phyloP scores from a whole-genome alignment of 2,888 invertebrate species.

The Drosophila histrio region DNA sequence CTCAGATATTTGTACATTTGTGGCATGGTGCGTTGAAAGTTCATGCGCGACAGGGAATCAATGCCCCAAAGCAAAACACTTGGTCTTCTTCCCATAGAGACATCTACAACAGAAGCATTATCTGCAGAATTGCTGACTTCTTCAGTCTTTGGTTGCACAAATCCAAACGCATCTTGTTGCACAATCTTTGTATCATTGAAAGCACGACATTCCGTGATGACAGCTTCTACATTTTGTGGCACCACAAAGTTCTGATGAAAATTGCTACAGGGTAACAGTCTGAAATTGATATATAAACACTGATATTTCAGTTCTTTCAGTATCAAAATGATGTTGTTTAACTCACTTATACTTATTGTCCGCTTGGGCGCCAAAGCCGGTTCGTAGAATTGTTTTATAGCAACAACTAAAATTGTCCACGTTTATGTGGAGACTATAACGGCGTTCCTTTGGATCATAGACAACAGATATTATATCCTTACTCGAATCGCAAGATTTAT shows the following conservation, averaged over 20 bases:
- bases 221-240: conserved; percentile 63
- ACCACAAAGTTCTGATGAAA: conserved; percentile 71
- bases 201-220: conserved; percentile 82
- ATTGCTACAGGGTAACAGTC: conserved; percentile 63
- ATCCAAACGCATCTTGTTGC: conserved; percentile 85
- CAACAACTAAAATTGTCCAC: conserved; percentile 72
- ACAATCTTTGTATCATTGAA: conserved; percentile 61
- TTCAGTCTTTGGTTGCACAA: conserved; percentile 82
- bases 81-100: conserved; percentile 67
- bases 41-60: conserved; percentile 92
- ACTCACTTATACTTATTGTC: conserved; percentile 74
- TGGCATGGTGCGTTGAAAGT: conserved; percentile 90
- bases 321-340: background rate
- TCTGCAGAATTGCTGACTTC: background rate
- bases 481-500: conserved; percentile 85
- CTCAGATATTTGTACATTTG: conserved; percentile 87
- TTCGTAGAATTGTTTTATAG: conserved; percentile 77
- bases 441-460: conserved; percentile 56
- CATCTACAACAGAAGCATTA: conserved; percentile 30
- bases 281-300: conserved; percentile 23
- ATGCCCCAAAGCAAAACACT: conserved; percentile 92
- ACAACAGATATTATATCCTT: conserved; percentile 69
- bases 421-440: conserved; percentile 70
- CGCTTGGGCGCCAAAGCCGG: conserved; percentile 61
- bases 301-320: background rate